Base-by-base conservation (phyloP, 2,797 vertebrate species). In the Vultur gryphus region DNA sequence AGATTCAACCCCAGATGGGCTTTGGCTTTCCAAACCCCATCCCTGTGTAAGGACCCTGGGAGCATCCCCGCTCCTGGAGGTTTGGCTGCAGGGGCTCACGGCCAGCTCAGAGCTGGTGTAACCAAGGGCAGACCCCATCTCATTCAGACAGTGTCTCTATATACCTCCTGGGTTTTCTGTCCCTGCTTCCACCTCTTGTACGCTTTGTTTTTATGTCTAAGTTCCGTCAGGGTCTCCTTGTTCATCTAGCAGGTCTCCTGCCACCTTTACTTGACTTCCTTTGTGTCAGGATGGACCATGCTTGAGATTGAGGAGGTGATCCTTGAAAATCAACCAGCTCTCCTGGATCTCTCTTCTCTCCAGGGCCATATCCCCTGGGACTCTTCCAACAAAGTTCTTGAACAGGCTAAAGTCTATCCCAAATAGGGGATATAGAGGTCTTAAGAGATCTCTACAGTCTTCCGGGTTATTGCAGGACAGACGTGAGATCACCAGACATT, bases 11-110 rank as follows among this genome's bases (percentile, higher is more conserved):
- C 48, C 57, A 73, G 35, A 73, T 29, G 16, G 39, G 11, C 21
- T 91, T 66, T 85, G 35, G 37, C 16, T 75, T 93, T 91, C n/a
- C 55, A 77, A 61, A 78, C 5, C 10, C 48, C 11, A 64, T 17
- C 8, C 23, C 28, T 58, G 2, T 46, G 13, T 49, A 58, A 49
- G 46, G 33, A 58, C 11, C 13, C 16, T 51, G 33, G 10, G 10
- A 90, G 2, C 11, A 35, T 25, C 23, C 15, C 4, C 21, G 3
- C 1, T 82, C 19, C 43, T 52, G 4, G 1, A 2, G 0, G 0
- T 69, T 31, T 5, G 4, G 4, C 17, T 61, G 57, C 61, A 44
- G 29, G 23, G 13, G 13, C 5, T 90, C 21, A 26, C 3, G 3
- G 24, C 28, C 66, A 82, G 15, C 26, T 93, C 67, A 58, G 49